Base-by-base conservation (phyloP, 2,888 invertebrate genomes). In the Aquatica leii region DNA sequence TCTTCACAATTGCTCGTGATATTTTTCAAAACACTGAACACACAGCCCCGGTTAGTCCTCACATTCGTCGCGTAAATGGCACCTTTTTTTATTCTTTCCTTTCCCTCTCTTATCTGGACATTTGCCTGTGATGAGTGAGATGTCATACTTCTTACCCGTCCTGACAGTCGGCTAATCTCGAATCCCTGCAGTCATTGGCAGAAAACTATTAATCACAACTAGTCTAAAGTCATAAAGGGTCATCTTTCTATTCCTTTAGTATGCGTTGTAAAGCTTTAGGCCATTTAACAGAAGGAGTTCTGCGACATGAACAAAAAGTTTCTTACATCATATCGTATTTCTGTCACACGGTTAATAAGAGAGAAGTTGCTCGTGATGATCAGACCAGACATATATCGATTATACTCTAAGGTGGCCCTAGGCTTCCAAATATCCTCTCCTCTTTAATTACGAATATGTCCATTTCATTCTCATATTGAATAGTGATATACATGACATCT, bases 401-500 rank as follows among this genome's bases (percentile, higher is more conserved):
- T n/a, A n/a, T n/a, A n/a, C n/a, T n/a, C n/a, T n/a, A n/a, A n/a
- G n/a, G n/a, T n/a, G n/a, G n/a, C n/a, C n/a, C n/a, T n/a, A n/a
- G n/a, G n/a, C n/a, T n/a, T n/a, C n/a, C n/a, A n/a, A n/a, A n/a
- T n/a, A n/a, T n/a, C n/a, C n/a, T n/a, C n/a, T n/a, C n/a, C n/a
- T n/a, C n/a, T 65, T 69, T 71, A 59, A 69, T 67, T 17, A 9
- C 55, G 46, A 59, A 55, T 43, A 65, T 40, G 20, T 51, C 64
- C 52, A 74, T 63, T 35, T 62, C 54, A 64, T 69, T 65, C 56
- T 50, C 53, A 69, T 66, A 62, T 68, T 77, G 65, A 17, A 73
- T 72, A 34, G 73, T 69, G 40, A 77, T 73, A 54, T 72, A 69
- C 24, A 67, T n/a, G n/a, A 77, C 76, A 15, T 75, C 74, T 50